Base-by-base conservation (phyloP, 2,888 invertebrate genomes). In the Plebejus argus region DNA sequence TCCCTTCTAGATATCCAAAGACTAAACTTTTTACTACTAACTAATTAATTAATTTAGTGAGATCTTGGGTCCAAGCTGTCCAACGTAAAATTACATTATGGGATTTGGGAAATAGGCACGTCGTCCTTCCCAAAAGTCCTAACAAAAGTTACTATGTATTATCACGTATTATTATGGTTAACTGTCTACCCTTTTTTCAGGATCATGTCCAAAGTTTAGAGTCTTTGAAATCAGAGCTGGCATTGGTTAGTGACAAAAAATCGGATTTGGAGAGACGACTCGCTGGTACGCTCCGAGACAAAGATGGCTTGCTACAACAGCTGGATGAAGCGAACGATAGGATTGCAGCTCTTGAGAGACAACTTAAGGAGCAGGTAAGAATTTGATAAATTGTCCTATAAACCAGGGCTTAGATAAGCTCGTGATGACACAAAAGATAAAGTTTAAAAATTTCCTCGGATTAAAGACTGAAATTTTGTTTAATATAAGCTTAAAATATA, bases 241-340 rank as follows among this genome's bases (percentile, higher is more conserved):
- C 97, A 83, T 89, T 98, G 84, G 96, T 98, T 81, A 96, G 96
- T 49, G 97, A 97, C 83, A 97, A 98, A 88, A 97, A 97, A 85
- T 94, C 95, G 77, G 98, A 99, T 83, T 91, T 99, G 83, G 99
- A 99, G 89, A 95, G 97, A 87, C 95, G 97, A 84, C 95, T 99
- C 80, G 96, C 96, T 80, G 93, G 95, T 80, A 94, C 97, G 8
- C 95, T 97, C 20, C 96, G 96, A 79, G 98, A 99, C 89, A 95
- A 98, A 82, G 97, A 98, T 80, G 95, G 96, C 80, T 93, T 98
- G 77, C 95, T 96, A 76, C 95, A 96, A 76, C 97, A 97, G 79
- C 94, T 99, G 78, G 99, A 99, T 81, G 98, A 99, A 89, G 97
- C 98, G 61, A 97, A 97, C 77, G 98, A 99, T 90, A 95, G 98